Evolutionary conservation across 2,113 vertebrate species (phyloP).

Genomic region (Arvicanthis niloticus): DNA sequence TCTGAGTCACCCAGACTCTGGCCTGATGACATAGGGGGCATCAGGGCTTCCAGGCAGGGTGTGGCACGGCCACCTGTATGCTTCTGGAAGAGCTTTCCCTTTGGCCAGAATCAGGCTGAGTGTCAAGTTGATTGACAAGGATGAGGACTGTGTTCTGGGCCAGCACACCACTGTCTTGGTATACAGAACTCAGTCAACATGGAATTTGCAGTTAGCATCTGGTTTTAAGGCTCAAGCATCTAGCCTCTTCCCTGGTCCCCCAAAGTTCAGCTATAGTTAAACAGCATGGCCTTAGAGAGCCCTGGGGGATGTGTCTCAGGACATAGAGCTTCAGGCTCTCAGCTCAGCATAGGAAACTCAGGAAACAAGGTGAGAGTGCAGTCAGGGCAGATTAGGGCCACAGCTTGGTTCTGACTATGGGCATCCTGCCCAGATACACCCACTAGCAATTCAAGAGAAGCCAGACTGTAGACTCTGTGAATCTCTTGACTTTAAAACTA

Average conservation of each 20-base stretch:
- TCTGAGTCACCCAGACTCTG: not conserved
- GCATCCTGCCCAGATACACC: not conserved
- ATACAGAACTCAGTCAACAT: not conserved
- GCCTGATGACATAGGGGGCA: not conserved
- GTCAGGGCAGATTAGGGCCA: not conserved
- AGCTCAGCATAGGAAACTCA: not conserved
- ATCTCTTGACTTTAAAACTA: not conserved
- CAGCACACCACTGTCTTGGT: no score
- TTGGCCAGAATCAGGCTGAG: not conserved
- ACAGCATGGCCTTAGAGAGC: not conserved
- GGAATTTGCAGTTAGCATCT: not conserved
- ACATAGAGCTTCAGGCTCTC: not conserved
- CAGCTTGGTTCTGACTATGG: not conserved
- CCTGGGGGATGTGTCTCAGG: no score
- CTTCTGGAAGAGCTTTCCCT: not conserved
- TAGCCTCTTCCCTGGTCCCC: not conserved
- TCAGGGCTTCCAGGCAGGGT: not conserved
- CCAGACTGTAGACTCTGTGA: not conserved
- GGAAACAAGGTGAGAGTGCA: not conserved
- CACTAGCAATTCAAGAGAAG: not conserved
- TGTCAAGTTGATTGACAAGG: not conserved
- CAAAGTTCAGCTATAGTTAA: not conserved
- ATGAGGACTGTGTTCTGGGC: not conserved
- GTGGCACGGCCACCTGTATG: not conserved
- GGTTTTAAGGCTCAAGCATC: not conserved